These are phyloP conservation scores for Tipula vernalis DNA, from an alignment of 2,888 invertebrate species.

Conservation along the genomic window DNA sequence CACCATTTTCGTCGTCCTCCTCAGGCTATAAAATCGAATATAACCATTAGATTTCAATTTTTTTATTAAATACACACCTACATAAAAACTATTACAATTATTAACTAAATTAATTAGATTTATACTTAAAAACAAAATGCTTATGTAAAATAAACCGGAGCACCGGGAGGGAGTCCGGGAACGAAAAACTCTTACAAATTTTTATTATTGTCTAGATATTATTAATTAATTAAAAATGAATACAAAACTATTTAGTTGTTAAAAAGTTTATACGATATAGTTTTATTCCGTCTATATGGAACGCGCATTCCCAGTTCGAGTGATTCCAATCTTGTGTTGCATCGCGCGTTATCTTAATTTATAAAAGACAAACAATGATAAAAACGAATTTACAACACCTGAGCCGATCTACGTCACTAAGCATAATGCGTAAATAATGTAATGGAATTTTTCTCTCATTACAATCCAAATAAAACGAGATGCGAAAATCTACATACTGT, in stretches of 20 bases:
- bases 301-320: neutral
- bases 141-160: neutral
- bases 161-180: neutral
- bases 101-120: neutral
- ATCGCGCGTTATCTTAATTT: neutral
- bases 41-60: neutral
- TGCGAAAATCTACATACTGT: neutral
- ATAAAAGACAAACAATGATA: neutral
- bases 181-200: neutral
- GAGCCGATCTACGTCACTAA: neutral
- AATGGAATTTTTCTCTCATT: neutral
- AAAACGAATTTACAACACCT: neutral
- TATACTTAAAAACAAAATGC: neutral
- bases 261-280: neutral
- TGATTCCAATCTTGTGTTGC: neutral
- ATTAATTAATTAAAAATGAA: neutral
- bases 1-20: neutral
- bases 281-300: neutral
- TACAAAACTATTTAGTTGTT: neutral
- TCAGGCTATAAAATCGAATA: neutral
- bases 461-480: neutral
- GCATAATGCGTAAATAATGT: neutral
- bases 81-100: neutral
- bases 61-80: neutral
- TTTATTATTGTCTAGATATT: neutral